These are phyloP conservation scores for Chymomyza fuscimana DNA, from an alignment of 2,888 invertebrate genomes.

Conservation along the genomic window DNA sequence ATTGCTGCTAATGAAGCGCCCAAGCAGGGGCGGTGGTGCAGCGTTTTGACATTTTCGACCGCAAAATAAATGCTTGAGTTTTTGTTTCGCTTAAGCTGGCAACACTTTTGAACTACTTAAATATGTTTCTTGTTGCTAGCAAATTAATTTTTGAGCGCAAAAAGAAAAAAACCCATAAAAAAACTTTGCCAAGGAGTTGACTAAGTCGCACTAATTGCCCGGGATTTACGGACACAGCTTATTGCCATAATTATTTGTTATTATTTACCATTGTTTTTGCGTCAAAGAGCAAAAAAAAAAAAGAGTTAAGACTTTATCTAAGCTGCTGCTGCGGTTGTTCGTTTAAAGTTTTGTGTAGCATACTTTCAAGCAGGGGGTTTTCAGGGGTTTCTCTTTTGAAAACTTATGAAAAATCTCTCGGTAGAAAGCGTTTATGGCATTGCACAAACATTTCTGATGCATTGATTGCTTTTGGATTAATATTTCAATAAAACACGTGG, in stretches of 20 bases:
- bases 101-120: conserved; percentile 5
- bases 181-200: conserved; percentile 33
- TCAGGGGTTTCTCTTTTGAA: too few relatives aligned
- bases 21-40: not conserved
- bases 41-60: conserved; percentile 7
- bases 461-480: too few relatives aligned
- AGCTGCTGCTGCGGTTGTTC: too few relatives aligned
- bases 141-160: not conserved
- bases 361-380: too few relatives aligned
- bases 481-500: too few relatives aligned
- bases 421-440: too few relatives aligned
- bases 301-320: too few relatives aligned
- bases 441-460: too few relatives aligned
- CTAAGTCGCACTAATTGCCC: conserved; percentile 63
- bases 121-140: conserved; percentile 2
- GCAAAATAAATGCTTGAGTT: conserved; percentile 22
- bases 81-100: not conserved
- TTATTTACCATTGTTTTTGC: conserved; percentile 28
- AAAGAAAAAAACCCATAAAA: not conserved
- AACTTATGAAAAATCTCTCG: too few relatives aligned
- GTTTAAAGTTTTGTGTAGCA: too few relatives aligned
- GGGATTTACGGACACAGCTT: conserved; percentile 40
- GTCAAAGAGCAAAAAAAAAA: not conserved
- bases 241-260: not conserved
- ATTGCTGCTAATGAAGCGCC: conserved; percentile 14